These are phyloP conservation scores for Archivesica marissinica DNA, from an alignment of 1,140 invertebrate genomes.

Conservation along the genomic window DNA sequence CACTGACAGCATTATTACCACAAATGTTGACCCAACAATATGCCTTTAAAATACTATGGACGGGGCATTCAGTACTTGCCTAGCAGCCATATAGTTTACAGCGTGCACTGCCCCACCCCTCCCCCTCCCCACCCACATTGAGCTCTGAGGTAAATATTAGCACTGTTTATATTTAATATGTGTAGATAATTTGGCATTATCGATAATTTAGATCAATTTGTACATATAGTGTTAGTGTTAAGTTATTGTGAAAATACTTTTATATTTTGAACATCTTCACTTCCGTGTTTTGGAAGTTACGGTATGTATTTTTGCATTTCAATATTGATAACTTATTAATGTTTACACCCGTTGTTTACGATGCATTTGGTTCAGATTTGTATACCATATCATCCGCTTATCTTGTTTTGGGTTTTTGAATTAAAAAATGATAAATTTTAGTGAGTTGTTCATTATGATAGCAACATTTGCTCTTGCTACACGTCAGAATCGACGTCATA, in stretches of 20 bases:
- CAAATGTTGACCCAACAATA: no score
- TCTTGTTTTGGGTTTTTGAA: conserved; percentile 12
- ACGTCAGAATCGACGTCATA: no score
- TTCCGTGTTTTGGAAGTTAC: conserved; percentile 5
- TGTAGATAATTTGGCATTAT: not conserved
- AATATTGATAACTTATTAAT: not conserved
- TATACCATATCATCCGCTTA: not conserved
- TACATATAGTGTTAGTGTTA: not conserved
- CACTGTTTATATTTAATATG: not conserved
- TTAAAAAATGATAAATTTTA: no score
- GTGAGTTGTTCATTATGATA: no score
- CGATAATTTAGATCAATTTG: not conserved
- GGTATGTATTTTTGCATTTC: conserved; percentile 5
- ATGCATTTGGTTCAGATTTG: not conserved
- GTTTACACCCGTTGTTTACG: not conserved
- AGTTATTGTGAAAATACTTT: not conserved
- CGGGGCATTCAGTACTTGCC: no score
- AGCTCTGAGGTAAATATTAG: not conserved
- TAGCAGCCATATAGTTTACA: no score
- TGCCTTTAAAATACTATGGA: no score
- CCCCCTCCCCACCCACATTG: not conserved
- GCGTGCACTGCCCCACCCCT: not conserved
- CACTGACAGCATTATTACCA: no score
- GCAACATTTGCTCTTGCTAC: no score
- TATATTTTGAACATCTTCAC: not conserved